Conservation (phyloP, 1,140 invertebrate species). For the fruit fly (Drosophila melanogaster) region DNA sequence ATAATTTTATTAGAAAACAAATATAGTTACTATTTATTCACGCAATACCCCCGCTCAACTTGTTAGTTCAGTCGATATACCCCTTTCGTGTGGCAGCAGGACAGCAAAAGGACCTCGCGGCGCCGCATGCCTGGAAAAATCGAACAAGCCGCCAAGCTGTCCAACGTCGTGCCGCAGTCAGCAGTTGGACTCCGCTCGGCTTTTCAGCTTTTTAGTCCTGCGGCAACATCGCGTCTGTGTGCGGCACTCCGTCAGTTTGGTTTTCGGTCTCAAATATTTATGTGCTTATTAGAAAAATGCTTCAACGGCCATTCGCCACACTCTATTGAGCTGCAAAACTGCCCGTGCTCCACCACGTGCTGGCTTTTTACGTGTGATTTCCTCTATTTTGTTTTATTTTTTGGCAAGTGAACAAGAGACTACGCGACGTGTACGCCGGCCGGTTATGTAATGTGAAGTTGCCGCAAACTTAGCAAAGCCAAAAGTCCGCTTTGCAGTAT, state of each 20-base stretch:
- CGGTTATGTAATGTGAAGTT: conserved; percentile 46
- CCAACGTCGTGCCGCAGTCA: conserved; percentile 53
- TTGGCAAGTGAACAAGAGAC: conserved; percentile 24
- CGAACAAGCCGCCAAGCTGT: conserved; percentile 67
- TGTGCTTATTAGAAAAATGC: conserved; percentile 41
- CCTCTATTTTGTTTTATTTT: neutral
- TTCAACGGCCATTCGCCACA: neutral
- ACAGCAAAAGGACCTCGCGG: conserved; percentile 44
- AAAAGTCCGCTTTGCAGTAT: conserved; percentile 11
- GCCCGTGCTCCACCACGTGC: conserved; percentile 8
- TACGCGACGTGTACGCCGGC: conserved; percentile 1
- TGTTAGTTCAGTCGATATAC: neutral
- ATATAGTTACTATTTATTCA: neutral
- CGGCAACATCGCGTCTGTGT: conserved; percentile 21
- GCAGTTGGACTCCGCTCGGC: conserved; percentile 46
- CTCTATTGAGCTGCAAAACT: neutral
- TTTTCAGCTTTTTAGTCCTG: conserved; percentile 39
- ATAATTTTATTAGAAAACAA: no score
- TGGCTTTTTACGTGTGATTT: conserved; percentile 17
- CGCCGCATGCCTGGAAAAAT: conserved; percentile 69
- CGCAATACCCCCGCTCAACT: neutral
- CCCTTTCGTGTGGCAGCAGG: neutral
- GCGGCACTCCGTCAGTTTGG: conserved; percentile 6
- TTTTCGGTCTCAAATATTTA: conserved; percentile 49
- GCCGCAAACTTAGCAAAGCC: conserved; percentile 1